Conservation (phyloP, 92 coral and sea anemone genomes). For the Zoanthus sansibaricus region DNA sequence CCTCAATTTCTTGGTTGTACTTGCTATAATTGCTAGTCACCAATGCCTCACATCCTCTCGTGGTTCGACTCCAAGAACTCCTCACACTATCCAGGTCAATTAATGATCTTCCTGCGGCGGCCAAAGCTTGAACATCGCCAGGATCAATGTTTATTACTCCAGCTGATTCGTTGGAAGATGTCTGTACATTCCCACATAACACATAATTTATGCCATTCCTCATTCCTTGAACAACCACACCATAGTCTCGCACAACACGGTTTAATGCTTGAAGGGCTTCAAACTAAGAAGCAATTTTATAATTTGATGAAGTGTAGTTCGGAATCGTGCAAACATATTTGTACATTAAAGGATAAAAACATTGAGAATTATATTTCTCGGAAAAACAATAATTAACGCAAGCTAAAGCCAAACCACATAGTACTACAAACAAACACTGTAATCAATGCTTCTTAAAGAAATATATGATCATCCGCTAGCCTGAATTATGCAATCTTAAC, state of each 20-base stretch:
- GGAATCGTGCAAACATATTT: too few species aligned
- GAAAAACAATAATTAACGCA: neutral
- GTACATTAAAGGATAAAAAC: too few species aligned
- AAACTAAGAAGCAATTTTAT: neutral
- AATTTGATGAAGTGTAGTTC: too few species aligned
- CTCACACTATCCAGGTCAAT: neutral
- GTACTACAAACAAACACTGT: neutral
- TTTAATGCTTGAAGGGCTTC: neutral
- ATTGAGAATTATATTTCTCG: too few species aligned
- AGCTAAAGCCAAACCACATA: neutral
- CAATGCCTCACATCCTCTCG: neutral
- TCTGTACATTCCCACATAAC: slow-evolving; percentile 22
- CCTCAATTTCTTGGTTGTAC: slow-evolving; percentile 10
- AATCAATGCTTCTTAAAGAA: neutral
- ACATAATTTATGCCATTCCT: slow-evolving; percentile 14
- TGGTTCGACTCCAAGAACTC: neutral
- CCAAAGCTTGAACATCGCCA: neutral
- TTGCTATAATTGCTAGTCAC: neutral
- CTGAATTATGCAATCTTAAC: slow-evolving; percentile 1
- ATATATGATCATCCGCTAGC: neutral
- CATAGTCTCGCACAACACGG: slow-evolving; percentile 15
- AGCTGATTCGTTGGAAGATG: slow-evolving; percentile 13
- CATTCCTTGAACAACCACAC: slow-evolving; percentile 33
- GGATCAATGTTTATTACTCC: neutral
- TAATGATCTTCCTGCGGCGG: neutral